A percentile compares a stretch with the other conserved stretches of the same genome.
These are phyloP conservation scores for Promerops cafer DNA, from an alignment of 2,113 vertebrate genomes.

Conservation along the genomic window DNA sequence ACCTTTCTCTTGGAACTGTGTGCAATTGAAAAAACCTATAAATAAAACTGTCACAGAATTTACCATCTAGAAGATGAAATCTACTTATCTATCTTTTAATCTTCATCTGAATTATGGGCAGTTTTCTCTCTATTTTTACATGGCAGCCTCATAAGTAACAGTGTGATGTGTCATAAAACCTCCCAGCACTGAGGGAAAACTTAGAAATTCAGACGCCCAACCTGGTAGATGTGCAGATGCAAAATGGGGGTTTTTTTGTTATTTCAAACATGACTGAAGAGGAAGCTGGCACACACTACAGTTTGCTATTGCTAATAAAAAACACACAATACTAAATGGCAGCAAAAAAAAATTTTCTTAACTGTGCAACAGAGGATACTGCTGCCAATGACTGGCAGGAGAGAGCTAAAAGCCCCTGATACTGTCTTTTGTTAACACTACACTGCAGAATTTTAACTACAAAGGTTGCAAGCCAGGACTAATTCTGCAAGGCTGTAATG, in stretches of 20 bases:
- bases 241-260: accelerated
- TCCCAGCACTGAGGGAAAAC: not conserved
- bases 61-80: not conserved
- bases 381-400: not conserved
- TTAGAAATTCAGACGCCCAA: not conserved
- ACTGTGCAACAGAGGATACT: not conserved
- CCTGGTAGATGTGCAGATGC: not conserved
- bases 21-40: not conserved
- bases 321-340: not conserved
- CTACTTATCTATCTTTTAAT: not conserved
- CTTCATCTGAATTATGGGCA: not conserved
- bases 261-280: not conserved
- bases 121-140: not conserved
- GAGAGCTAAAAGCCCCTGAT: not conserved
- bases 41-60: not conserved
- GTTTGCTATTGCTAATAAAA: not conserved
- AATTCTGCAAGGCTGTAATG: not conserved
- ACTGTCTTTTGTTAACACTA: not conserved
- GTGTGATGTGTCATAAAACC: not conserved
- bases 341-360: not conserved
- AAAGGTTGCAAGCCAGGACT: not conserved
- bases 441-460: not conserved
- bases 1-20: not conserved
- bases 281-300: not conserved
- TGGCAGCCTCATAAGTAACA: not conserved